These are phyloP conservation scores for Rhabdomys dilectus DNA, from an alignment of 2,113 vertebrate species.

Conservation along the genomic window DNA sequence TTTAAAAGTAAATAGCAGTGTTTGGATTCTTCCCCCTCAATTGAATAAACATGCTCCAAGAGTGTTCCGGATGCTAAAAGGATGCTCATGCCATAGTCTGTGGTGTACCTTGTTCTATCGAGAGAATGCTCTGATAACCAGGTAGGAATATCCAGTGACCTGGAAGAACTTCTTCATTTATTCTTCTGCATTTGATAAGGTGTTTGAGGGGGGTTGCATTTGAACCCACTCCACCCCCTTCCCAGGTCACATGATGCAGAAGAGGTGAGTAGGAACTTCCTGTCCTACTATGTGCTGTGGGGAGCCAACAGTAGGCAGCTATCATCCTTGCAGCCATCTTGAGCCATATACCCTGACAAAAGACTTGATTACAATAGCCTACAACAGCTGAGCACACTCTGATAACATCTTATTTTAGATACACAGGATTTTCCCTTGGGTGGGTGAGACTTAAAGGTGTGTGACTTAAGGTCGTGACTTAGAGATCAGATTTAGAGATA, in stretches of 20 bases:
- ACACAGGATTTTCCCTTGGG: no score
- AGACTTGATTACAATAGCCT: no score
- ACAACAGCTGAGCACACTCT: no score
- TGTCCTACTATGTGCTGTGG: neutral
- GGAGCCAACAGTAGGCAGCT: no score
- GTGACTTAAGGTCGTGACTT: no score
- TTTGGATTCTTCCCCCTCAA: neutral
- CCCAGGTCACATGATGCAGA: neutral
- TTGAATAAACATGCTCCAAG: neutral
- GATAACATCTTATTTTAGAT: no score
- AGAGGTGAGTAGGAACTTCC: neutral
- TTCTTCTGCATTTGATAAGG: accelerated
- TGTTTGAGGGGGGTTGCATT: no score
- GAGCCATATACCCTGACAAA: no score
- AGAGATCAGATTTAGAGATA: no score
- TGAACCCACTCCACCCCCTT: neutral
- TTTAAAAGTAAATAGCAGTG: neutral
- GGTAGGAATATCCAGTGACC: neutral
- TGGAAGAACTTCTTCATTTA: accelerated
- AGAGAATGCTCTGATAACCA: neutral
- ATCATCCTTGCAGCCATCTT: no score
- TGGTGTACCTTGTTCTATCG: neutral
- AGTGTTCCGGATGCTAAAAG: neutral
- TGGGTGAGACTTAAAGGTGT: no score
- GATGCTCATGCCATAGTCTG: neutral